Conservation (phyloP, 2,888 invertebrate genomes). For the Standfussiana lucernea region DNA sequence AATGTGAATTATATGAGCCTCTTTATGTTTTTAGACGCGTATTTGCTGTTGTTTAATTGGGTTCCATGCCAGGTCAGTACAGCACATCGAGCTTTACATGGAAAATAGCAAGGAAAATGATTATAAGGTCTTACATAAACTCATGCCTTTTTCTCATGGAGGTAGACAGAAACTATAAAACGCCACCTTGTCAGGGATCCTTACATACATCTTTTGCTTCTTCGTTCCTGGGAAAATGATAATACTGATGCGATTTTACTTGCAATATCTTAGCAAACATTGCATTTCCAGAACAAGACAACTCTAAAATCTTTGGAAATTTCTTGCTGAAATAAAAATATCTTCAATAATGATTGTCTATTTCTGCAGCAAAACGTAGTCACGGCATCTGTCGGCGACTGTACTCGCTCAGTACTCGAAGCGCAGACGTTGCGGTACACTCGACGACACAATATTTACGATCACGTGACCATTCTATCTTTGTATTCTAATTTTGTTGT, state of each 20-base stretch:
- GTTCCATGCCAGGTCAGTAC: not conserved
- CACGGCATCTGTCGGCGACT: constrained; percentile 45
- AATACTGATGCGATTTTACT: not conserved
- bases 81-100: not conserved
- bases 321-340: not conserved
- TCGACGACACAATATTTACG: constrained; percentile 66
- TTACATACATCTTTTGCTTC: not conserved
- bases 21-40: not conserved
- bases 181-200: not conserved
- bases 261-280: not conserved
- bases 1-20: not conserved
- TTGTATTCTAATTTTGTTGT: constrained; percentile 50
- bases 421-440: constrained; percentile 46
- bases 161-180: not conserved
- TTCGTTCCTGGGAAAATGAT: not conserved
- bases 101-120: not conserved
- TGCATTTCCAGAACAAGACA: not conserved
- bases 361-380: constrained; percentile 40
- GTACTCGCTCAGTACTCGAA: constrained; percentile 50
- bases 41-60: not conserved
- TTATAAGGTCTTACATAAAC: not conserved
- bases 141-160: not conserved
- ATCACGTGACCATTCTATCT: constrained; percentile 57
- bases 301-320: not conserved
- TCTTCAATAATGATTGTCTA: not conserved